Evolutionary conservation across 2,113 vertebrate genomes (phyloP).

Genomic region (Balaenoptera acutorostrata): DNA sequence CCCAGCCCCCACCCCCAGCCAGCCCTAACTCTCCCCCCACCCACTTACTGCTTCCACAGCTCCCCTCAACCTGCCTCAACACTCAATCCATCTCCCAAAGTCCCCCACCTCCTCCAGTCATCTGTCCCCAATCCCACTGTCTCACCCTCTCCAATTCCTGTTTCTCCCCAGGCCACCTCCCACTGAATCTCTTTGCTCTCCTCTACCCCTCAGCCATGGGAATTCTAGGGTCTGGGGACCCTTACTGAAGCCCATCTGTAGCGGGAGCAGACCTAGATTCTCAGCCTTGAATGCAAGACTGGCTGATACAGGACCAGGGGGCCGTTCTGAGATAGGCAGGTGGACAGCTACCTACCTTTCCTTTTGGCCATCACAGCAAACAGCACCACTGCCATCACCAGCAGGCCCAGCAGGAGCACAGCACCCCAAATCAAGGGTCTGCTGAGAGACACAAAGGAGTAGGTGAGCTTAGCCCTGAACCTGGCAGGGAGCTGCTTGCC

Average conservation of each 20-base stretch:
- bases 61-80: background rate
- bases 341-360: conserved; percentile 43
- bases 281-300: background rate
- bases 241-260: background rate
- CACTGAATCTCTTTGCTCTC: background rate
- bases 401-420: conserved; percentile 43
- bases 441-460: conserved; percentile 14
- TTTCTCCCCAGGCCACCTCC: background rate
- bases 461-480: background rate
- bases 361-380: conserved; percentile 45
- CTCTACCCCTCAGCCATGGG: background rate
- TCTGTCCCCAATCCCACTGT: background rate
- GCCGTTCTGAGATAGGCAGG: no score
- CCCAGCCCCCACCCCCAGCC: background rate
- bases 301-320: no score
- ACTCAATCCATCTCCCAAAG: background rate
- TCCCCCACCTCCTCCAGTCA: background rate
- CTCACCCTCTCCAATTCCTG: background rate
- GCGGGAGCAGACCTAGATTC: background rate
- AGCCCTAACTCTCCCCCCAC: background rate
- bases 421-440: conserved; percentile 46
- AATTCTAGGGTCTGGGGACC: background rate
- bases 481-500: background rate
- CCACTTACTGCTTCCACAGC: background rate
- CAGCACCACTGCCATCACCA: conserved; percentile 18